Evolutionary conservation across 2,888 invertebrate species (phyloP), one percentile per base, ranked within the genome.

Genomic region (Limnephilus rhombicus): DNA sequence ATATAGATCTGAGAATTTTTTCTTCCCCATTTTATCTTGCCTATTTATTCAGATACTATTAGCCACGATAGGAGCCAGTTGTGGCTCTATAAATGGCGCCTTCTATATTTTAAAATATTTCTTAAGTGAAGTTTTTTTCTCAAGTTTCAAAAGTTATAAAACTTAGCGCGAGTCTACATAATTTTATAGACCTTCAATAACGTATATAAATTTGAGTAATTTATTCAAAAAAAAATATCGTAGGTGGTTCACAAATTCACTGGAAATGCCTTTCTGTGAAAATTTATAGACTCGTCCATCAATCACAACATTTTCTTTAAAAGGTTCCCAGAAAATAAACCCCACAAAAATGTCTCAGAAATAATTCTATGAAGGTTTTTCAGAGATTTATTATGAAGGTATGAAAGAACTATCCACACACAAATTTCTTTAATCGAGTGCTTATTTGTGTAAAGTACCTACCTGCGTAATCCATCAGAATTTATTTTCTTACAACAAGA

Each of bases 261-360:
- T 68, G 68, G 24, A 68, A 68, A 68, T 68, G 68, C n/a, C 68
- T 68, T 68, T 68, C 37, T 83, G 15, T 83, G 11, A 41, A 31
- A 83, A 83, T 83, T 41, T 83, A 83, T 83, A 83, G 41, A 83
- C 68, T 68, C 68, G 68, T 34, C 83, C 83, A 83, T 83, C 83
- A 83, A 83, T 83, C 83, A 83, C 83, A 34, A 41, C 83, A 83
- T 37, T 83, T 83, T 83, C 83, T 41, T 41, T 83, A 37, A 83
- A 68, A 83, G 83, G 83, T 83, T 83, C 18, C 2, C 34, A 9
- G 41, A 83, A 83, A 83, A 83, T 83, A 37, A 37, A 7, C 83
- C 83, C 11, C 83, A 41, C 83, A 83, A 83, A n/a, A 83, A 83
- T 83, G 83, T 83, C 83, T 83, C 83, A 11, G 24, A 83, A 34